Conservation (phyloP, 2,797 vertebrate species). For the Gorsachius magnificus region DNA sequence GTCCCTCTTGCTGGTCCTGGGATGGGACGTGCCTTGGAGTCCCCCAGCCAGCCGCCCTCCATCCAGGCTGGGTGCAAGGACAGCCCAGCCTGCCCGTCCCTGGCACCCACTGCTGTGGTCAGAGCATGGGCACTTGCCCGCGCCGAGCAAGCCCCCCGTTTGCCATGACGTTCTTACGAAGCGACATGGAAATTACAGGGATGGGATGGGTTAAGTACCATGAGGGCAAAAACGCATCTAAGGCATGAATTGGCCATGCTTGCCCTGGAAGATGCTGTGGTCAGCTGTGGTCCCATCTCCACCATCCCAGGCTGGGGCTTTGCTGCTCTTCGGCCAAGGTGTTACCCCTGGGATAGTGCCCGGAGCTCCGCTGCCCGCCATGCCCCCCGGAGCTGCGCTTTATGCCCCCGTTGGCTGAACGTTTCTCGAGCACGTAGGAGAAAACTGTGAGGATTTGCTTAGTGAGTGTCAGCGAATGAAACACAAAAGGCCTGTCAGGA, state of each 20-base stretch:
- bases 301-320: not conserved
- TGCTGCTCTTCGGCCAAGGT: not conserved
- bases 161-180: accelerated
- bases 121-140: accelerated
- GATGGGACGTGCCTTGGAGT: not conserved
- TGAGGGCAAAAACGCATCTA: accelerated
- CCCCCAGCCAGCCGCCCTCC: not conserved
- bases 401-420: not conserved
- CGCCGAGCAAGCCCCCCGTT: accelerated
- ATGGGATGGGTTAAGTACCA: not conserved
- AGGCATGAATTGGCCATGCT: accelerated
- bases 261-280: not conserved
- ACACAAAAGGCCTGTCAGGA: constrained; percentile 58
- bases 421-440: not conserved
- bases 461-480: constrained; percentile 52
- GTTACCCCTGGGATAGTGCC: not conserved
- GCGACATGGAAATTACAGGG: accelerated
- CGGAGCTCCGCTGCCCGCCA: accelerated
- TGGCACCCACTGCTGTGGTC: accelerated
- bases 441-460: constrained; percentile 39
- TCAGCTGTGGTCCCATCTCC: not conserved
- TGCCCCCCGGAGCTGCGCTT: not conserved
- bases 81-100: not conserved
- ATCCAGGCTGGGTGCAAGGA: not conserved
- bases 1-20: not conserved